A percentile compares a stretch with the other conserved stretches of the same genome.
These are phyloP conservation scores for Indri indri DNA, from an alignment of 2,113 vertebrate species.

Conservation along the genomic window DNA sequence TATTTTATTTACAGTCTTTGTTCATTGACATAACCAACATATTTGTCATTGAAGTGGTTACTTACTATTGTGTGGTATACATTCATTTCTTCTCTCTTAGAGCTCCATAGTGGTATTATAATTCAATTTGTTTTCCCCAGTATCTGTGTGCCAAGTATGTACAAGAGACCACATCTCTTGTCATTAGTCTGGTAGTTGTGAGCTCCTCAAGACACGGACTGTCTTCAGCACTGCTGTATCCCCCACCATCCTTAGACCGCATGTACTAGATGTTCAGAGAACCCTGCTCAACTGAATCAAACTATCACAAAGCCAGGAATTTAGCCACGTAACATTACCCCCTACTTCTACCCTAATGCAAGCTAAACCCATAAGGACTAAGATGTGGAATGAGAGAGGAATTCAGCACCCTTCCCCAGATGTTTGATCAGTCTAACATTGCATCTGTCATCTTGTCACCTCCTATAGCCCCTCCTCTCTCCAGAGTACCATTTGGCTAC, in stretches of 20 bases:
- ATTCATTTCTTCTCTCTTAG: slow-evolving; percentile 33
- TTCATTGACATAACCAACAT: background rate
- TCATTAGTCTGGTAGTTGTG: background rate
- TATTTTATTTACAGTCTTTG: slow-evolving; percentile 34
- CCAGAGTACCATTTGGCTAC: background rate
- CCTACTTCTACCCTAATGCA: background rate
- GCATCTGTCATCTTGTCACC: background rate
- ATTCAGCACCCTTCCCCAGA: background rate
- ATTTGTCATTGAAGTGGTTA: slow-evolving; percentile 57
- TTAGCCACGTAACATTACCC: background rate
- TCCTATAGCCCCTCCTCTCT: background rate
- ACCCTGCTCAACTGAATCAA: background rate
- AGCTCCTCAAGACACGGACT: background rate
- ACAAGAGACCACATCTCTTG: slow-evolving; percentile 32
- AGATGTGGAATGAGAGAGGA: background rate
- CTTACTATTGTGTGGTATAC: background rate
- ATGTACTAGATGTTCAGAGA: background rate
- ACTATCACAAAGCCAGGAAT: background rate
- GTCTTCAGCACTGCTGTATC: background rate
- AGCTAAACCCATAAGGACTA: slow-evolving; percentile 4
- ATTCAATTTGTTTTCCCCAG: slow-evolving; percentile 59
- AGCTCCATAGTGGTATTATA: slow-evolving; percentile 25
- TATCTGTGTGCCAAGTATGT: slow-evolving; percentile 33
- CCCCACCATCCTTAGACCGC: background rate
- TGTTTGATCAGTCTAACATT: background rate